Evolutionary conservation across 2,888 invertebrate species (phyloP).

Genomic region (Chymomyza fuscimana): DNA sequence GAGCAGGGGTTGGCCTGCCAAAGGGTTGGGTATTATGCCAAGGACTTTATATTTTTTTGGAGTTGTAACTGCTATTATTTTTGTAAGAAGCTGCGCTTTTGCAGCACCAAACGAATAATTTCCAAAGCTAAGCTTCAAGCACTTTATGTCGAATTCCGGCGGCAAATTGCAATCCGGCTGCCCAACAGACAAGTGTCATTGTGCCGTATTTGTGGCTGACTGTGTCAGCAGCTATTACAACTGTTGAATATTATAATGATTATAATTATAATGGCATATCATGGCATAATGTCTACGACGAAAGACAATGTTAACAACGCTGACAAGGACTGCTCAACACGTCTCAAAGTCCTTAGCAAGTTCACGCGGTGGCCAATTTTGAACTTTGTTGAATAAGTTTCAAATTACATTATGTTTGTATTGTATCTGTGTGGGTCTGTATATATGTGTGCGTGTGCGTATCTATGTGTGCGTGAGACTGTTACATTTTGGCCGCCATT

Average conservation of each 20-base stretch:
- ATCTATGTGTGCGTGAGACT: conserved; percentile 17
- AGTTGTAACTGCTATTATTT: neutral
- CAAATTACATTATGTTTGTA: conserved; percentile 28
- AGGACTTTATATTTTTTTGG: neutral
- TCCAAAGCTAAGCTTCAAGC: neutral
- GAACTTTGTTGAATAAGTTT: conserved; percentile 30
- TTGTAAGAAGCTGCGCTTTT: neutral
- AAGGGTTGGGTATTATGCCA: no score
- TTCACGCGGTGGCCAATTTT: conserved; percentile 43
- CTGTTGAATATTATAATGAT: conserved; percentile 51
- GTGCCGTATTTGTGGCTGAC: neutral
- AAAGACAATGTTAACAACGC: conserved; percentile 10
- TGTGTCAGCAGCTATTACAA: neutral
- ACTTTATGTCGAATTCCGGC: no score
- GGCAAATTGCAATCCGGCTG: neutral
- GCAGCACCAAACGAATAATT: neutral
- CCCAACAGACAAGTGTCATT: neutral
- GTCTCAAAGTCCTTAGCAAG: conserved; percentile 27
- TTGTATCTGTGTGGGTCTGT: conserved; percentile 2
- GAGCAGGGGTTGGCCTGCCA: neutral
- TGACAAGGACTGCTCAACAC: conserved; percentile 37
- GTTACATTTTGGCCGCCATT: conserved; percentile 17
- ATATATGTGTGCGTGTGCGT: conserved; percentile 1
- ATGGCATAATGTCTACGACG: conserved; percentile 24
- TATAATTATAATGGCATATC: conserved; percentile 49